These are phyloP conservation scores for Vicugna pacos DNA, from an alignment of 2,113 vertebrate species.

Conservation along the genomic window DNA sequence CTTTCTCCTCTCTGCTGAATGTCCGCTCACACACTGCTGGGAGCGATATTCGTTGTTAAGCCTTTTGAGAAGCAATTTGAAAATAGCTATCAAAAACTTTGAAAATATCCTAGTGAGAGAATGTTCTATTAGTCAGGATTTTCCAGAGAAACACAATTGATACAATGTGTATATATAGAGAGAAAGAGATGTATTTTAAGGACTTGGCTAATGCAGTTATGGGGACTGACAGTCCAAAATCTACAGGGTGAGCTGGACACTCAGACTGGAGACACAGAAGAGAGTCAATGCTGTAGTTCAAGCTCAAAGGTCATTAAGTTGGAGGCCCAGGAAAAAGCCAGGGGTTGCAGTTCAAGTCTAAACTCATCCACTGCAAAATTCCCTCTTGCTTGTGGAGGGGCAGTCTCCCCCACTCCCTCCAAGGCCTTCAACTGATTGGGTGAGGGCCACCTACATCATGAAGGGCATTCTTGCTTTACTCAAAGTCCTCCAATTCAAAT, in stretches of 20 bases:
- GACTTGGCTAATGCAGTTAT: background rate
- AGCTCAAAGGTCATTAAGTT: background rate
- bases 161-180: background rate
- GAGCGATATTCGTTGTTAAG: background rate
- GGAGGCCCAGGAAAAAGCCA: background rate
- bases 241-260: background rate
- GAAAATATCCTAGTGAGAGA: background rate
- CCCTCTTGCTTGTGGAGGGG: background rate
- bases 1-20: background rate
- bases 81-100: constrained; percentile 50
- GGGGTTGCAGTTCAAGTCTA: background rate
- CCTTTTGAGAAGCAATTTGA: constrained; percentile 38
- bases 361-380: background rate
- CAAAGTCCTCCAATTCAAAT: background rate
- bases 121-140: background rate
- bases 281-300: background rate
- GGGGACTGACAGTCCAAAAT: background rate
- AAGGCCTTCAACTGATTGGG: background rate
- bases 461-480: background rate
- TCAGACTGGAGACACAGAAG: background rate
- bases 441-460: background rate
- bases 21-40: background rate
- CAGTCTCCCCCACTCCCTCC: rapidly evolving
- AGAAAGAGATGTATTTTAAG: background rate
- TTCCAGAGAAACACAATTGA: background rate